Base-by-base conservation (phyloP, 2,888 invertebrate genomes). In the Osmoderma eremita region DNA sequence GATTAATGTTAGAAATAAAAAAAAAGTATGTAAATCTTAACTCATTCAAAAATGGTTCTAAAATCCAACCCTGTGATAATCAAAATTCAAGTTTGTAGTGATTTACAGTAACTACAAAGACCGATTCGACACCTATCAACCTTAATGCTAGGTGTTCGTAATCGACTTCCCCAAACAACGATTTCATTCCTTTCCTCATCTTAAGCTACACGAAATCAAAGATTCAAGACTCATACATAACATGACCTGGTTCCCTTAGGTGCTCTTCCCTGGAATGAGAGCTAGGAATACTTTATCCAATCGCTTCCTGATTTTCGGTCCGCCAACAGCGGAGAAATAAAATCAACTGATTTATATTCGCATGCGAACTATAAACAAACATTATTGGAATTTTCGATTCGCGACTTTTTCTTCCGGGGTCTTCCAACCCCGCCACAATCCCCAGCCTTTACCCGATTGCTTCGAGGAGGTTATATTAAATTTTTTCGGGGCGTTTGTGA, bases 281-380 rank as follows among this genome's bases (percentile, higher is more conserved):
- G 41, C 15, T 13, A 13, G 17, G 20, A 42, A 41, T 54, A 56
- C 41, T 39, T 22, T 20, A 56, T 56, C 17, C 2, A 0, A n/a
- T 8, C n/a, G 12, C 22, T 20, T 36, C 38, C 36, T 30, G 15
- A 4, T 17, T 5, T 17, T 36, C 8, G 1, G 17, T 17, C 17
- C 30, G 8, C 6, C 50, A 6, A 4, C 39, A 12, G n/a, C 18
- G 15, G 13, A 22, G 50, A 38, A 50, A 63, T 51, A 51, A 63
- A 63, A 22, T 51, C 65, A 56, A 22, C 56, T 48, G 65, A 65
- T 56, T 65, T 65, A 56, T 65, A 65, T 65, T 65, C 65, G 36
- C 56, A 65, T 65, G 65, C 65, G 56, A 49, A 65, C 54, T 65
- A 65, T 56, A 65, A 65, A 56, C 65, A 65, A 65, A 65, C 49